These are phyloP conservation scores for Geotrupes spiniger DNA, from an alignment of 2,888 invertebrate species.

Conservation along the genomic window DNA sequence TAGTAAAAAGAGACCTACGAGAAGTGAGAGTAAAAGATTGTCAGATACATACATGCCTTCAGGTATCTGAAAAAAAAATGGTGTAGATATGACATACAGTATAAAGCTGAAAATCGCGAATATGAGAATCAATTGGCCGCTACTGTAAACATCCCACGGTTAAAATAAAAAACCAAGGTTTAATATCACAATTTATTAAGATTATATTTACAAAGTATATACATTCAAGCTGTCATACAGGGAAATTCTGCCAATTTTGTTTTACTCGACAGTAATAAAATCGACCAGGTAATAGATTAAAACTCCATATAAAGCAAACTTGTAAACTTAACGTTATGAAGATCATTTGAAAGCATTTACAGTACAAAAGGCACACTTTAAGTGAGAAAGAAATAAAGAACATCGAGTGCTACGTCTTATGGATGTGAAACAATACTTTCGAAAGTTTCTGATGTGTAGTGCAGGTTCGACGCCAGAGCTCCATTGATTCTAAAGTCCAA, in stretches of 20 bases:
- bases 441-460: conserved; percentile 26
- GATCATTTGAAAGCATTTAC: conserved; percentile 27
- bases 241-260: neutral
- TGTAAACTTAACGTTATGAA: conserved; percentile 11
- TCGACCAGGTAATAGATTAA: neutral
- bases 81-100: too few relatives aligned
- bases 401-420: conserved; percentile 6
- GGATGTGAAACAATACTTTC: conserved; percentile 19
- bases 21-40: too few relatives aligned
- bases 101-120: too few relatives aligned
- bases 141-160: too few relatives aligned
- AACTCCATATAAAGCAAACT: conserved; percentile 1
- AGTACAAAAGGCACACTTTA: conserved; percentile 27
- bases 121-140: too few relatives aligned
- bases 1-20: too few relatives aligned
- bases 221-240: neutral
- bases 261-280: neutral
- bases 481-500: conserved; percentile 45
- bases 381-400: conserved; percentile 9
- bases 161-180: neutral
- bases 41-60: too few relatives aligned
- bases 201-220: conserved; percentile 11
- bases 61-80: too few relatives aligned
- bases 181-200: conserved; percentile 17
- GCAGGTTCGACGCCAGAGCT: conserved; percentile 29